A percentile compares a stretch with the other conserved stretches of the same genome.
Conservation (phyloP, 2,797 vertebrate genomes). For the Enteromius treurensis region DNA sequence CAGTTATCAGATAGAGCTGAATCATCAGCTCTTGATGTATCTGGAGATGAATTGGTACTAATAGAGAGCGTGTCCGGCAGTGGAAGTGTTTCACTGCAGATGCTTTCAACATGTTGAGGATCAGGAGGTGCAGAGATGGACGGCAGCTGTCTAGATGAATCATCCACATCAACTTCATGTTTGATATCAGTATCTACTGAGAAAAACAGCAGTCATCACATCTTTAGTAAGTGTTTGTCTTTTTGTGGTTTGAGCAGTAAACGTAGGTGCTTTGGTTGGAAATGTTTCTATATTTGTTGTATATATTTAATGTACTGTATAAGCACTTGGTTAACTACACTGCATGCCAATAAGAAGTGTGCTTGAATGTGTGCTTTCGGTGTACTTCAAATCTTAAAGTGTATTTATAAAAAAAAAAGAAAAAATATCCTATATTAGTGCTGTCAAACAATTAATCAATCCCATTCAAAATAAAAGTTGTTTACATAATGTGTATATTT, state of each 20-base stretch:
- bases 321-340: not conserved
- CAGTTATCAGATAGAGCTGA: conserved; percentile 48
- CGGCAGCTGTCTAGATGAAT: not conserved
- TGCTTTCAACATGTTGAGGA: not conserved
- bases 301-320: not conserved
- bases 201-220: not conserved
- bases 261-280: too few species aligned
- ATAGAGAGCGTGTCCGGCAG: not conserved
- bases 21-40: not conserved
- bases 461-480: too few species aligned
- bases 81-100: not conserved
- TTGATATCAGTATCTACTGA: not conserved
- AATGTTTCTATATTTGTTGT: not conserved
- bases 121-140: not conserved
- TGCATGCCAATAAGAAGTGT: not conserved
- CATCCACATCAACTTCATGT: not conserved
- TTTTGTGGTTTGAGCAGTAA: not conserved
- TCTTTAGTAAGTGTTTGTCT: not conserved
- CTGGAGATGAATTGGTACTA: not conserved
- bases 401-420: not conserved
- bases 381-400: not conserved
- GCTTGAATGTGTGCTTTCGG: not conserved
- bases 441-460: too few species aligned
- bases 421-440: too few species aligned
- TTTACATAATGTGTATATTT: too few species aligned